A percentile compares a stretch with the other conserved stretches of the same genome.
Evolutionary conservation across 2,888 invertebrate species (phyloP).

Genomic region (Pollenia amentaria): DNA sequence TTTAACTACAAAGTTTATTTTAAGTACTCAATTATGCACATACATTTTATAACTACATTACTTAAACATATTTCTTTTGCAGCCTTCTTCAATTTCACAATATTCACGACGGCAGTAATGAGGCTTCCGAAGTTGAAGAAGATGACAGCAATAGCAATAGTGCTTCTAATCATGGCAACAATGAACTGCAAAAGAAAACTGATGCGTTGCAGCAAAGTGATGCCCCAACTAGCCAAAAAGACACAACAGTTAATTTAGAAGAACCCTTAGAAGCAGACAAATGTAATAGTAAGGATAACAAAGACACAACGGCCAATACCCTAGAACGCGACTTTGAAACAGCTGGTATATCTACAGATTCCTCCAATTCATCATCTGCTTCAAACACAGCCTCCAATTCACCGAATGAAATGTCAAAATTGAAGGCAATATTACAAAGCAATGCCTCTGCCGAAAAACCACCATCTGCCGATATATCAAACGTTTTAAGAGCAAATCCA

Average conservation of each 20-base stretch:
- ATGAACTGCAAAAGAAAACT: conserved; percentile 26
- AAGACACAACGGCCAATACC: conserved; percentile 26
- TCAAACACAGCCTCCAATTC: conserved; percentile 57
- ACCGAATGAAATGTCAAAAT: conserved; percentile 82
- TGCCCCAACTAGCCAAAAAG: conserved; percentile 38
- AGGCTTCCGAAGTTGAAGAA: conserved; percentile 81
- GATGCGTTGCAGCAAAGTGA: conserved; percentile 19
- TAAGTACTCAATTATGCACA: too few relatives aligned
- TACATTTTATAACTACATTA: too few relatives aligned
- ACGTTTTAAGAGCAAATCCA: conserved; percentile 86
- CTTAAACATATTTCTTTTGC: conserved; percentile 56
- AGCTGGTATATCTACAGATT: conserved; percentile 60
- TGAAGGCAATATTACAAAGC: conserved; percentile 83
- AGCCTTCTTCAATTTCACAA: conserved; percentile 92
- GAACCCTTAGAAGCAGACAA: conserved; percentile 10
- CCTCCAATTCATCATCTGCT: conserved; percentile 62
- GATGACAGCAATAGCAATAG: conserved; percentile 79
- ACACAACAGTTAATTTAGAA: neutral
- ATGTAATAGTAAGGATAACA: conserved; percentile 2
- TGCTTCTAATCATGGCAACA: conserved; percentile 63
- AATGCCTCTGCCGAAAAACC: conserved; percentile 54
- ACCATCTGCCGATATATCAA: conserved; percentile 81
- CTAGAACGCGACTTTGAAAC: conserved; percentile 63
- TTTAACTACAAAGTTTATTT: neutral
- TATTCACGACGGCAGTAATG: conserved; percentile 85